Conservation (phyloP, 2,888 invertebrate species). For the Hoplodrina ambigua region DNA sequence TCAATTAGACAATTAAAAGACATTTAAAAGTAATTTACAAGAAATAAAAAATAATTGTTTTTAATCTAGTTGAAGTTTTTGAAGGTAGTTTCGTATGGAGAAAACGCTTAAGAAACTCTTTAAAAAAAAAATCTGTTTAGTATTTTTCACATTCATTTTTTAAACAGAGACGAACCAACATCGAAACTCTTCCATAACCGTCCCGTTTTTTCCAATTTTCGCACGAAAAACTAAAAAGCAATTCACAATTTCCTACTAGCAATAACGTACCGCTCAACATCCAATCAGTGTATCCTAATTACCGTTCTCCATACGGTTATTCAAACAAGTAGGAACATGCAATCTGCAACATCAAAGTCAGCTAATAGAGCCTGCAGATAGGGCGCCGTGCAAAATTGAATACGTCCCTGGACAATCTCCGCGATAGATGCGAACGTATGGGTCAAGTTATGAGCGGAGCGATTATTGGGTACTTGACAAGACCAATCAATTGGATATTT, state of each 20-base stretch:
- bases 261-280: conserved; percentile 32
- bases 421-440: conserved; percentile 78
- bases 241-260: conserved; percentile 33
- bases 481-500: no score
- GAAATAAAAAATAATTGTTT: no score
- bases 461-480: no score
- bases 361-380: conserved; percentile 86
- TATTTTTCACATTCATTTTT: neutral
- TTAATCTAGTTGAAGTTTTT: no score
- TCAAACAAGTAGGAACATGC: conserved; percentile 70
- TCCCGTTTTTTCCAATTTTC: conserved; percentile 10
- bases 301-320: conserved; percentile 55
- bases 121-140: no score
- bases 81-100: no score
- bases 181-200: neutral
- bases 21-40: no score
- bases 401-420: conserved; percentile 88
- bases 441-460: conserved; percentile 45
- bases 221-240: conserved; percentile 22
- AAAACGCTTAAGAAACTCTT: no score
- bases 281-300: conserved; percentile 49
- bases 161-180: neutral
- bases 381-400: conserved; percentile 87
- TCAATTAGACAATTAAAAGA: no score
- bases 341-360: conserved; percentile 65